phyloP scores from a whole-genome alignment of 2,797 vertebrate genomes.

The Tiaroga cobitis region DNA sequence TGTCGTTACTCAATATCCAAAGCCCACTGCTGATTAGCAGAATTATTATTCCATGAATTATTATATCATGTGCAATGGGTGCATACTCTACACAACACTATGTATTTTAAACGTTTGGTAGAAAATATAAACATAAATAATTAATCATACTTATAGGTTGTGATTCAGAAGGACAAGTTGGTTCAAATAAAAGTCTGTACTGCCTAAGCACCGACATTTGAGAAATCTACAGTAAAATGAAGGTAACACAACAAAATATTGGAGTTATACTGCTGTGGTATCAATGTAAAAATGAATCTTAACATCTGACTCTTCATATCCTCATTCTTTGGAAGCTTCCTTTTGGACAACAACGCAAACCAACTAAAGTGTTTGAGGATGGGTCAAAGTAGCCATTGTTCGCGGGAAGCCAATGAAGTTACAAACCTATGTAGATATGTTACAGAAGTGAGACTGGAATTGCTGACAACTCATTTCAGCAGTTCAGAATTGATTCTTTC shows the following conservation, averaged over 20 bases:
- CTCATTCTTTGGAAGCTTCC: neutral
- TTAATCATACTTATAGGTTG: neutral
- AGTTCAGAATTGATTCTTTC: too few relatives aligned
- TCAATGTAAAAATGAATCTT: neutral
- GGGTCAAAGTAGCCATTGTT: neutral
- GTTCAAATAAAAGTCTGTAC: neutral
- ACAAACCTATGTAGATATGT: too few relatives aligned
- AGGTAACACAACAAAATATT: neutral
- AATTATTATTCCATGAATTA: too few relatives aligned
- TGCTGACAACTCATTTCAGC: too few relatives aligned
- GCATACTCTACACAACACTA: neutral
- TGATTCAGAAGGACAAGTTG: neutral
- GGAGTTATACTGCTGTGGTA: neutral
- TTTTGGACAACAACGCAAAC: neutral
- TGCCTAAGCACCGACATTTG: neutral
- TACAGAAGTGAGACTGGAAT: too few relatives aligned
- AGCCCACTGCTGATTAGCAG: neutral
- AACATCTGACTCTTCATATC: too few relatives aligned
- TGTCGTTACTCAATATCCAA: neutral
- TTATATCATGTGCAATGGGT: too few relatives aligned
- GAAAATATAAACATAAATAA: neutral
- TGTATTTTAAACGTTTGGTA: neutral
- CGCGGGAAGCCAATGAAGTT: neutral
- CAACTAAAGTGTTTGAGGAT: neutral
- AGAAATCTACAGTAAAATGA: neutral